Evolutionary conservation across 2,797 vertebrate genomes (phyloP), one percentile per base, ranked within the genome.

Genomic region (Sebastiscus albofasciatus): DNA sequence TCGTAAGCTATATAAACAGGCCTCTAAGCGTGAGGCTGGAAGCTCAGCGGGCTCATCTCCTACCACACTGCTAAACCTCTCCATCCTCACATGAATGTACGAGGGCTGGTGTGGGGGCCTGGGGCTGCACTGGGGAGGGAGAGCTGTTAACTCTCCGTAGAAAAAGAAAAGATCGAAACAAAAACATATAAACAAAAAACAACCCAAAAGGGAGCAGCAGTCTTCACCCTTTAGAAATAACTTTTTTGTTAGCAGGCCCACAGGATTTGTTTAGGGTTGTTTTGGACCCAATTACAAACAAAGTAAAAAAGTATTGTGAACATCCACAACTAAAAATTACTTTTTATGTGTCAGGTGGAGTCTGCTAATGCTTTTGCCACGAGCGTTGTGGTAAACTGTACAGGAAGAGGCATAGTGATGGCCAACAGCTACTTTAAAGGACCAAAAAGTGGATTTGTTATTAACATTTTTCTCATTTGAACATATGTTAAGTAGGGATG

Each of bases 1-100:
- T 89, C n/a, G 58, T 75, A 77, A 79, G 76, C 86, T 80, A 84
- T 72, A 84, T 82, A 87, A 92, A 92, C 87, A 78, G 79, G 84
- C 80, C 85, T 85, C 20, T 29, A 34, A 91, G 86, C 84, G 61
- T 77, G 56, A 18, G 64, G 66, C 86, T 82, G 77, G 62, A 84
- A 74, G 81, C 89, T 85, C 79, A 82, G 85, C 82, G 68, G 76
- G 82, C 80, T 90, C 83, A 82, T 87, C 86, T 89, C 60, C 56
- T 62, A 65, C 42, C 85, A 68, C 52, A 49, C 39, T 11, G 82
- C 68, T 88, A 84, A 88, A 84, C 72, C 67, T 76, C 72, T 77
- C 77, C 73, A 72, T 86, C 81, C 78, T 79, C 20, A 14, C 39
- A 66, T 75, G 58, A 55, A 69, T 60, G 77, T 29, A 69, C 42